Conservation (phyloP, 2,797 vertebrate species). For the Alouatta caraya region DNA sequence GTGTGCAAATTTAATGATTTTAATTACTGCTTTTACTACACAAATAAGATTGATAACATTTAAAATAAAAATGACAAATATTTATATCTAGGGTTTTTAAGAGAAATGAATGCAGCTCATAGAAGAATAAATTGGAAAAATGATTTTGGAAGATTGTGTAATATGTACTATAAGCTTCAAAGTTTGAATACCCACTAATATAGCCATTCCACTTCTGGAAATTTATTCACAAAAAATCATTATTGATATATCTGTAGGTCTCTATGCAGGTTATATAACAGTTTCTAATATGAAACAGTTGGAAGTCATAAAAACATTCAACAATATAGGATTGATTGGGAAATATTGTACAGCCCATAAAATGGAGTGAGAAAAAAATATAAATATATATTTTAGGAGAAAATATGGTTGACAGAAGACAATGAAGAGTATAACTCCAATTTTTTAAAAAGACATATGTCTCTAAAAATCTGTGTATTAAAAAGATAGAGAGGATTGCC, state of each 20-base stretch:
- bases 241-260: background rate
- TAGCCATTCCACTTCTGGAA: background rate
- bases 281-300: background rate
- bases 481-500: background rate
- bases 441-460: background rate
- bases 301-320: background rate
- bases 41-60: background rate
- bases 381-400: background rate
- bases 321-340: background rate
- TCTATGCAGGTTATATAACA: background rate
- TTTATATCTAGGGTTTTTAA: background rate
- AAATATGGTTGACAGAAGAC: background rate
- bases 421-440: background rate
- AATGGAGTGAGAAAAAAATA: background rate
- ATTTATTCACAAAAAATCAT: background rate
- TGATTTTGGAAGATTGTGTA: background rate
- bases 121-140: background rate
- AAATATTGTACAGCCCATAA: background rate
- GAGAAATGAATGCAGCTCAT: background rate
- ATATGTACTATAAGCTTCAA: background rate
- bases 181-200: background rate
- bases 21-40: background rate
- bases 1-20: background rate
- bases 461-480: background rate
- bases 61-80: background rate